Base-by-base conservation (phyloP, 1,140 invertebrate genomes). In the Dolichoris vasculosae region DNA sequence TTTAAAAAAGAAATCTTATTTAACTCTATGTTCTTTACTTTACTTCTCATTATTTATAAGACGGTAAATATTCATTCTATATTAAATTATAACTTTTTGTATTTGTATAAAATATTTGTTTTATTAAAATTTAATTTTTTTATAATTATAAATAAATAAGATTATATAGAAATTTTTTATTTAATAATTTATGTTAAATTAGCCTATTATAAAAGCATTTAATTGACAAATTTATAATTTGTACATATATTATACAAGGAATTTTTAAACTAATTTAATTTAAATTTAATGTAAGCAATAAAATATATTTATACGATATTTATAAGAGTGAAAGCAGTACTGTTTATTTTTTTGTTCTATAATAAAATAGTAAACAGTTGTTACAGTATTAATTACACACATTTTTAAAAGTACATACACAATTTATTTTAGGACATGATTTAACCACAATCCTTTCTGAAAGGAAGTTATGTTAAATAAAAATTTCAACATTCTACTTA, bases 361-460 rank as follows among this genome's bases (percentile, higher is more conserved):
- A 69, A 81, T 48, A 79, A 43, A 64, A 69, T 46, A 13, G 9
- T 64, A 71, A 59, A 67, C 15, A 82, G 69, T 81, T 51, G 13
- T 35, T 51, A 35, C 20, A 82, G 0, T 17, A 48, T 35, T 51
- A 73, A 40, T 55, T 81, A 71, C 30, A 48, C 23, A 17, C 26
- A 23, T 71, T 81, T 81, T 81, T 9, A 71, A 81, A 23, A 46
- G 13, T 67, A 81, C 59, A 67, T 81, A 81, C 20, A 81, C 69
- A 48, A 81, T 43, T 30, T 26, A 35, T 71, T 81, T 69, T 26
- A 67, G 23, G n/a, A 51, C 78, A 51, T 69, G 11, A 38, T 51
- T 55, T 73, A 75, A 26, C 38, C 64, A 76, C 15, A 83, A 63
- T 76, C 46, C 20, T 83, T 75, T 30, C 30, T 59, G 64, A 26